Base-by-base conservation (phyloP, 2,888 invertebrate species). In the Lapara coniferarum region DNA sequence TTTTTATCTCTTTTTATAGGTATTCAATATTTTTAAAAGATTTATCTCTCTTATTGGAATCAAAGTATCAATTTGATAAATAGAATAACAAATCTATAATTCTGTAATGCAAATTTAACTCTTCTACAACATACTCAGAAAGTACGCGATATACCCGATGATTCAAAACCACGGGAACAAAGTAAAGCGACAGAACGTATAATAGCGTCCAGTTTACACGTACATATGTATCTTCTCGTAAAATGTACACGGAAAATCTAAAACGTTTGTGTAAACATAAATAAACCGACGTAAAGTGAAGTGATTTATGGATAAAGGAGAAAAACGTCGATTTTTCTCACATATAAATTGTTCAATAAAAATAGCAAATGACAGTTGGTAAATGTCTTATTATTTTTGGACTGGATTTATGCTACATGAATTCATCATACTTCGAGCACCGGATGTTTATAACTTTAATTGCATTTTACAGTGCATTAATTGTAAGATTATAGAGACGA, bases 211-310 rank as follows among this genome's bases (percentile, higher is more conserved):
- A 51, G n/a, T 53, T 1, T 16, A n/a, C 53, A 10, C n/a, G 53
- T 53, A 53, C 55, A 10, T 19, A 12, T 19, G 19, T 55, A 55
- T 69, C 51, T 69, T 58, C 58, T 37, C 19, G 51, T 69, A 52
- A 66, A 57, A 70, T 66, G 55, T 70, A 66, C 66, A 30, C 70
- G 68, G 70, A 68, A 70, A 68, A 67, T 68, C 30, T 66, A 57
- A 68, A 70, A 66, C 58, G 66, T 55, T 70, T 63, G 44, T 66
- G 57, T 70, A 70, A 70, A 70, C 70, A 68, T 57, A 70, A 70
- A 70, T 70, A 70, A 68, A 70, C 68, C 66, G 68, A 56, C 56
- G 68, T 68, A 68, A 67, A 70, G 51, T 67, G 30, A 63, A 66
- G 56, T 70, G 68, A 70, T 70, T 68, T 70, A 70, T 66, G 16